Percentiles rank a stretch among this genome's conserved stretches.
phyloP scores from a whole-genome alignment of 2,113 vertebrate genomes.

The Pterocles orientalis region DNA sequence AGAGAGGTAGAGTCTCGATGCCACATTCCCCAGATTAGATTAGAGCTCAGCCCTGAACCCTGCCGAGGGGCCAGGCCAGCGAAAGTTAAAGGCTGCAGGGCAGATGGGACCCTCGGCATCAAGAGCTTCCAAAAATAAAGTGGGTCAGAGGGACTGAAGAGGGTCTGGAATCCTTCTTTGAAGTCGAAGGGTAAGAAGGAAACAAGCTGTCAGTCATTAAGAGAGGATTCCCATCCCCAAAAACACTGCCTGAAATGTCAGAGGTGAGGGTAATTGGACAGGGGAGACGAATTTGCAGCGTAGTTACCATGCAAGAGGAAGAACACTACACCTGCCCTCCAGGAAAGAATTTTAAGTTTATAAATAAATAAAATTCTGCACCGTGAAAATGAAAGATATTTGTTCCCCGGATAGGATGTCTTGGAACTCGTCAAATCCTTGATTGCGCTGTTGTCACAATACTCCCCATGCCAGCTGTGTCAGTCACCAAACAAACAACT shows the following conservation, averaged over 20 bases:
- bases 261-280: constrained; percentile 45
- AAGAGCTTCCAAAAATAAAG: constrained; percentile 75
- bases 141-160: constrained; percentile 25
- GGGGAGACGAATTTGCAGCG: constrained; percentile 32
- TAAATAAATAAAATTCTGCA: constrained; percentile 11
- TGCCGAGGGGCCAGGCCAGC: not conserved
- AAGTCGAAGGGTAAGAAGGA: constrained; percentile 19
- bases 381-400: not conserved
- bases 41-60: constrained; percentile 34
- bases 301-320: constrained; percentile 6
- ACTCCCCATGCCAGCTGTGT: not conserved
- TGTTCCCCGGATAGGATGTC: constrained; percentile 11
- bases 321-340: not conserved
- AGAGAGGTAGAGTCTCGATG: not conserved
- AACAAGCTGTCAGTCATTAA: constrained; percentile 61
- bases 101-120: not conserved
- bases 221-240: constrained; percentile 57
- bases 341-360: constrained; percentile 51
- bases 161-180: not conserved
- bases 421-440: not conserved
- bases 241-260: constrained; percentile 56
- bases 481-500: constrained; percentile 32
- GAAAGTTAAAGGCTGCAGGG: constrained; percentile 26
- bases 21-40: constrained; percentile 76
- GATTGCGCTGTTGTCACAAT: not conserved